Evolutionary conservation across 2,113 vertebrate genomes (phyloP), one percentile per base, ranked within the genome.

Genomic region (Pseudorasbora parva): DNA sequence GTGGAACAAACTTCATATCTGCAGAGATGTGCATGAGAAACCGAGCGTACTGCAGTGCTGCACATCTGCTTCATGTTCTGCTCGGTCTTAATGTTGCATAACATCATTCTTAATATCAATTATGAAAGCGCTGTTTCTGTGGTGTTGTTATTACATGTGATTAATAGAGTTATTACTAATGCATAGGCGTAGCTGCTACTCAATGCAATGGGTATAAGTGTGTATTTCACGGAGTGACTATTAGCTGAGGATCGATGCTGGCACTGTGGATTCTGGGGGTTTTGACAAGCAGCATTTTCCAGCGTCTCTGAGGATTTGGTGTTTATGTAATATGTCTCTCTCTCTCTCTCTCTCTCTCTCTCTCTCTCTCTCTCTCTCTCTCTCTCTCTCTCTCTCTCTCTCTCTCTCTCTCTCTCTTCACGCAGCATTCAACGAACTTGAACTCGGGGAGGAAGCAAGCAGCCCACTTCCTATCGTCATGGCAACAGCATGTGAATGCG

Each of bases 401-500:
- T 87, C 25, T 82, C 49, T 79, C 78, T 51, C 37, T 78, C n/a
- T 78, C 30, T 59, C 68, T 84, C 49, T 78, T 81, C 1, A 86
- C 19, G 3, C 86, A 96, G 94, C 93, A 92, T 93, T 94, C 90
- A 94, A 92, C 92, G 68, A 95, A 95, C 92, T 92, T 95, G 90
- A 93, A 95, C 91, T 92, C 90, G 0, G 94, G 95, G 89, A 94
- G 92, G 91, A 95, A 94, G 93, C 94, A 93, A 87, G 90, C 93
- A 5, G 69, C 93, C 88, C 95, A 93, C n/a, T 43, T 94, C 92
- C 95, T 93, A 91, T 94, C 95, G 92, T 91, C 94, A 95, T 96
- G 96, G 95, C 95, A 95, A 93, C 96, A 96, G 91, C 95, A 95
- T 2, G 93, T 94, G 91, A 96, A 96, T 4, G 93, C 95, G 85